Evolutionary conservation across 2,113 vertebrate species (phyloP).

Genomic region (Pardalotus punctatus): DNA sequence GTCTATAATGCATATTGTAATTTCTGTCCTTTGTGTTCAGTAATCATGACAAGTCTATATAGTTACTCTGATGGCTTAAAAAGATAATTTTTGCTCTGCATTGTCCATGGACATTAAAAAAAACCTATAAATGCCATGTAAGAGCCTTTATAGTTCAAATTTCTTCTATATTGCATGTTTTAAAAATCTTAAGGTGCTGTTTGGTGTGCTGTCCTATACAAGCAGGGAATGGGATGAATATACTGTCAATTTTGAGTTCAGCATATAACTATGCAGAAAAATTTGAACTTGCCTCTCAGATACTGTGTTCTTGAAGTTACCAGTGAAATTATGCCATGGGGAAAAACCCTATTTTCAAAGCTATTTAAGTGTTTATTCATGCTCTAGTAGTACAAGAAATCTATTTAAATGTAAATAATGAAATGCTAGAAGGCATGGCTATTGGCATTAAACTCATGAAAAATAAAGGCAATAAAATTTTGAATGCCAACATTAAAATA

Average conservation of each 20-base stretch:
- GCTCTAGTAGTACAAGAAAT: neutral
- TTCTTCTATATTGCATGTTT: neutral
- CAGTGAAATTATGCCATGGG: neutral
- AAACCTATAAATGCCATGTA: accelerated
- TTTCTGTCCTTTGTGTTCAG: neutral
- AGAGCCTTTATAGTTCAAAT: neutral
- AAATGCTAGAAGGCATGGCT: neutral
- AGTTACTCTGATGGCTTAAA: neutral
- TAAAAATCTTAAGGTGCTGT: neutral
- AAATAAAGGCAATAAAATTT: neutral
- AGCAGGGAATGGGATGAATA: neutral
- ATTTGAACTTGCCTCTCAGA: neutral
- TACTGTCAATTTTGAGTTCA: neutral
- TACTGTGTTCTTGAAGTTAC: neutral
- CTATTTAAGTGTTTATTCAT: neutral
- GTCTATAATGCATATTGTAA: neutral
- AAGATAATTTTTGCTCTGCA: neutral
- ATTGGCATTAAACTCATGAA: neutral
- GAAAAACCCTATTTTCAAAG: neutral
- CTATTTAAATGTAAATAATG: slow-evolving; percentile 1
- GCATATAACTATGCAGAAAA: neutral
- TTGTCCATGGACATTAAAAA: neutral
- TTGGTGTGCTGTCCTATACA: neutral
- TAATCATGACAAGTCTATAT: neutral
- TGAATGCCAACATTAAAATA: neutral